Conservation (phyloP, 2,888 invertebrate species). For the Drosophila emarginata region DNA sequence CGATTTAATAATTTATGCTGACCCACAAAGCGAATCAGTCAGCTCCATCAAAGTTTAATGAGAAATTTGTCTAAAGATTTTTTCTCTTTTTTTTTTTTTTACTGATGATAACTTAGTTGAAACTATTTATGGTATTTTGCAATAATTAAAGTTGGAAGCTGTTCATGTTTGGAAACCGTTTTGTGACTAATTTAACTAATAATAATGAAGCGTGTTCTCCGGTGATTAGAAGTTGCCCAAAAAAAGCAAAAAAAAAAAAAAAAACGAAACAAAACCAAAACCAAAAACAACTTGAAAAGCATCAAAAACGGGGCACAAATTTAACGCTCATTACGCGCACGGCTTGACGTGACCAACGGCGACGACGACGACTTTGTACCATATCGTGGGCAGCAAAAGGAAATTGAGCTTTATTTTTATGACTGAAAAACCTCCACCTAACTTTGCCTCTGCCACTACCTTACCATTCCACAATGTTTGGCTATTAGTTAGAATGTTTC, state of each 20-base stretch:
- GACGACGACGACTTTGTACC: slow-evolving; percentile 28
- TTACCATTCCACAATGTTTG: slow-evolving; percentile 34
- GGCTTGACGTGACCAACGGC: slow-evolving; percentile 69
- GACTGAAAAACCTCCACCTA: slow-evolving; percentile 21
- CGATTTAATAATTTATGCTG: slow-evolving; percentile 73
- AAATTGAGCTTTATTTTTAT: slow-evolving; percentile 66
- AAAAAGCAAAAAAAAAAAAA: slow-evolving; percentile 31
- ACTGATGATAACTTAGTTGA: not conserved
- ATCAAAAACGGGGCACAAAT: slow-evolving; percentile 67
- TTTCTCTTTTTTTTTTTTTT: slow-evolving; percentile 19
- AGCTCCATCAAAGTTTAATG: slow-evolving; percentile 45
- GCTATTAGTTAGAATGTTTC: slow-evolving; percentile 70
- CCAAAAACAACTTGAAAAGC: slow-evolving; percentile 15
- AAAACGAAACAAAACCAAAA: no score
- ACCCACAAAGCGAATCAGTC: slow-evolving; percentile 58
- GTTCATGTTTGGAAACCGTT: slow-evolving; percentile 61
- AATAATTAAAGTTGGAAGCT: slow-evolving; percentile 66
- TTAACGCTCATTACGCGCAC: slow-evolving; percentile 76
- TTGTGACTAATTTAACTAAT: slow-evolving; percentile 75
- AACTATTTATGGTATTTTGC: slow-evolving; percentile 35
- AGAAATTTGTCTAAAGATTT: slow-evolving; percentile 29
- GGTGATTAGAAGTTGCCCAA: slow-evolving; percentile 73
- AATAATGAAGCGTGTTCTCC: slow-evolving; percentile 67
- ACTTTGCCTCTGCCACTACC: not conserved
- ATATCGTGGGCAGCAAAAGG: slow-evolving; percentile 67